Evolutionary conservation across 2,797 vertebrate genomes (phyloP), one percentile per base, ranked within the genome.

Genomic region (Alca torda): DNA sequence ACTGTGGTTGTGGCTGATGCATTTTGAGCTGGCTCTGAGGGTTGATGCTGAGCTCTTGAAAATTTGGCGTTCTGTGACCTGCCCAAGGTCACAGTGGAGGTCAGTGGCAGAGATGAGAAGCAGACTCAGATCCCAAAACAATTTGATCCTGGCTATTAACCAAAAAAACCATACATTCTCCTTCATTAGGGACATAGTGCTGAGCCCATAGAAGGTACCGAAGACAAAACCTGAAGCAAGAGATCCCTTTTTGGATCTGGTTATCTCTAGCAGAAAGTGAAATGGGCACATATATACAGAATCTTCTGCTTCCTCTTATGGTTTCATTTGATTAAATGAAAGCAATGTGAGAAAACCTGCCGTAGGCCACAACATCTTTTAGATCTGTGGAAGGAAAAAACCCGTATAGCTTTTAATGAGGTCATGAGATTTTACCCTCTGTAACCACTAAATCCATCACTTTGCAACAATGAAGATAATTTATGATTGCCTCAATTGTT

Each of bases 391-490:
- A 91, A 96, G 30, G 57, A 81, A 96, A 91, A 94, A 91, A 39
- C 17, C 72, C 67, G 95, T 92, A 90, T 43, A 90, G 91, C 30
- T 95, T 91, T 93, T 94, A 97, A 97, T 95, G 84, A 96, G 63
- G 79, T 94, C 96, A 73, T 97, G 95, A 97, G 83, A 94, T 97
- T 97, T 88, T 95, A 96, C 77, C 89, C 80, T 97, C 89, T 89
- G 78, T 92, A 95, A 92, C 84, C 76, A 96, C 80, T 97, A 98
- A 97, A 96, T 94, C 94, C 45, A 96, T 89, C 80, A 93, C 81
- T 96, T 95, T 88, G 92, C 91, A 97, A 97, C 96, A 97, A 95
- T 97, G 95, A 96, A 96, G 94, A 87, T 93, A 96, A 97, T 96
- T 97, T 95, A 97, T 67, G 95, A 72, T 93, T 84, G 81, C 93